Conservation (phyloP, 1,140 invertebrate genomes). For the Drosophila ogumai region DNA sequence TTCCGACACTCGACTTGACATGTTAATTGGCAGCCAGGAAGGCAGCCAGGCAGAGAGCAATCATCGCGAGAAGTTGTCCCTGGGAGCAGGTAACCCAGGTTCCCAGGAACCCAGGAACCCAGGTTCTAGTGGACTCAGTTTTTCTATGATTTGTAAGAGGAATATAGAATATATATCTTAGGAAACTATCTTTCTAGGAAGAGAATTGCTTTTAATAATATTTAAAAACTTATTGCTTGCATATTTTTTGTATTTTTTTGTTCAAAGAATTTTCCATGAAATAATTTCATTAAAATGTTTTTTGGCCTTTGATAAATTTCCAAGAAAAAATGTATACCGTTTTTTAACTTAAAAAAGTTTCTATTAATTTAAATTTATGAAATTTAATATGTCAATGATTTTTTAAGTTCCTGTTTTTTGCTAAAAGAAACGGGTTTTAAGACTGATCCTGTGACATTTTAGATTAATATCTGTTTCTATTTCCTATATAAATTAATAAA, state of each 20-base stretch:
- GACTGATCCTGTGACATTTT: too few relatives aligned
- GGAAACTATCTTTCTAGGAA: not conserved
- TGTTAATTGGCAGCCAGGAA: constrained; percentile 70
- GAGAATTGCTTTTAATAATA: not conserved
- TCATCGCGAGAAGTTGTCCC: constrained; percentile 14
- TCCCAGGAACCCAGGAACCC: too few relatives aligned
- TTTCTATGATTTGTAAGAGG: not conserved
- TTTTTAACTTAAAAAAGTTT: too few relatives aligned
- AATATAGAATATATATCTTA: too few relatives aligned
- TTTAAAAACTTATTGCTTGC: not conserved
- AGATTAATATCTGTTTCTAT: not conserved
- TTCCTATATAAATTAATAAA: not conserved
- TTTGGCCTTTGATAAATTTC: too few relatives aligned
- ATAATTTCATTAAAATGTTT: too few relatives aligned
- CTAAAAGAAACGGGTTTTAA: not conserved
- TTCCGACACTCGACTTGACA: constrained; percentile 76
- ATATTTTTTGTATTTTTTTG: not conserved
- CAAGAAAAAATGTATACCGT: too few relatives aligned
- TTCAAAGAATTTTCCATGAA: not conserved
- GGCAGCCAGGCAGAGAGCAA: constrained; percentile 20
- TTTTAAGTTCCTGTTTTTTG: too few relatives aligned
- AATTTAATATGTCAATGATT: too few relatives aligned
- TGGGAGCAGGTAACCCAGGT: not conserved
- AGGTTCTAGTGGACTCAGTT: not conserved
- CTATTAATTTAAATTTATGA: too few relatives aligned